Percentiles rank a stretch among this genome's conserved stretches.
These are phyloP conservation scores for Progne subis DNA, from an alignment of 2,113 vertebrate genomes.

Conservation along the genomic window DNA sequence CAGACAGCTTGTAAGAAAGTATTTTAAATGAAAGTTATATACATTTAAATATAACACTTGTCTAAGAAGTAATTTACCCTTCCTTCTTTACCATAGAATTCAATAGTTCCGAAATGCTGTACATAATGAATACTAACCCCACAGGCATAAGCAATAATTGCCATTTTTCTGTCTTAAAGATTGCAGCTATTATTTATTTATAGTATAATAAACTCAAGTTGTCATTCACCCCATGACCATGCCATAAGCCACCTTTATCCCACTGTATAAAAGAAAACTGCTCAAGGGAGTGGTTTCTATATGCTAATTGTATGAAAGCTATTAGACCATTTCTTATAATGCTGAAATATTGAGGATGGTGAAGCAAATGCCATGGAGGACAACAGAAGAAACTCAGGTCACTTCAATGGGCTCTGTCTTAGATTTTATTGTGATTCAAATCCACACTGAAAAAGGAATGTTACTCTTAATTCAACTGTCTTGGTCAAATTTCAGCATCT, in stretches of 20 bases:
- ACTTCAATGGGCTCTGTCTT: neutral
- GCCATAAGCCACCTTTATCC: neutral
- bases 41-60: slow-evolving; percentile 26
- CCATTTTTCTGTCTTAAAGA: slow-evolving; percentile 26
- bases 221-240: neutral
- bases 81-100: neutral
- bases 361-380: neutral
- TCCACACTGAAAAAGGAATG: neutral
- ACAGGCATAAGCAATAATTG: neutral
- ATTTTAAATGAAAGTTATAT: slow-evolving; percentile 16
- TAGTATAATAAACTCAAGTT: slow-evolving; percentile 10
- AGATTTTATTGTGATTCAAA: neutral
- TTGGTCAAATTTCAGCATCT: neutral
- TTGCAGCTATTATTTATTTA: slow-evolving; percentile 54
- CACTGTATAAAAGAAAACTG: neutral
- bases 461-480: neutral
- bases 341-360: neutral
- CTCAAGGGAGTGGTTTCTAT: neutral
- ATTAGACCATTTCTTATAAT: neutral
- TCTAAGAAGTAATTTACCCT: slow-evolving; percentile 42
- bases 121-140: neutral
- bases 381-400: neutral
- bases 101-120: neutral
- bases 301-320: neutral
- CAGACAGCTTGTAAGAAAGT: neutral